These are phyloP conservation scores for Tetrax tetrax DNA, from an alignment of 2,113 vertebrate species.

Conservation along the genomic window DNA sequence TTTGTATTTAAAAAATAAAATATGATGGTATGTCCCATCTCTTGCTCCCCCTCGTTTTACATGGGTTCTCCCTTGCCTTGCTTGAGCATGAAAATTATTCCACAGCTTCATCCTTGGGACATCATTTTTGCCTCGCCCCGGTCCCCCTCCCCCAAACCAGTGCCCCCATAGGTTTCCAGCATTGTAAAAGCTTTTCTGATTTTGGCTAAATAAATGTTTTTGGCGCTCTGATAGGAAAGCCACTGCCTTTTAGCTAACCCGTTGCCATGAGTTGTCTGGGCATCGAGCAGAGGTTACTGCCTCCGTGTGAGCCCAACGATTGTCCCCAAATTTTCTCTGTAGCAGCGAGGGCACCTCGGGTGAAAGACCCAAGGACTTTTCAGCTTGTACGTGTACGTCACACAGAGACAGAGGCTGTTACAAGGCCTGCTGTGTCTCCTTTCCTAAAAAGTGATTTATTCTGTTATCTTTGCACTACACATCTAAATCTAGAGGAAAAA, in stretches of 20 bases:
- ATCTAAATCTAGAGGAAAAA: not conserved
- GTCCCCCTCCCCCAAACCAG: not conserved
- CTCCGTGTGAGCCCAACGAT: not conserved
- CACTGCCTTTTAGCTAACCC: not conserved
- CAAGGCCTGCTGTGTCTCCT: not conserved
- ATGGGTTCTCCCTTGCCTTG: slow-evolving; percentile 67
- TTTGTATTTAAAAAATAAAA: slow-evolving; percentile 5
- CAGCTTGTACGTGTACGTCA: not conserved
- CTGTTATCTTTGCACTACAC: not conserved
- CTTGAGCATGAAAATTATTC: slow-evolving; percentile 59
- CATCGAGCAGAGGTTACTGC: not conserved
- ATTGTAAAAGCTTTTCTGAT: not conserved
- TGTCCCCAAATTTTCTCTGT: not conserved
- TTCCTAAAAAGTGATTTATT: slow-evolving; percentile 1
- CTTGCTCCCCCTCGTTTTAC: slow-evolving; percentile 48
- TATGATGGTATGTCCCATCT: slow-evolving; percentile 58
- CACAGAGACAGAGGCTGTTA: not conserved
- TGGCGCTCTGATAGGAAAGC: not conserved
- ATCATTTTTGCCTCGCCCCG: slow-evolving; percentile 21
- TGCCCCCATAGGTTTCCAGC: not conserved
- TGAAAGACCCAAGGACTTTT: slow-evolving; percentile 39
- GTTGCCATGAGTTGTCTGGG: not conserved
- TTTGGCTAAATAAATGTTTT: not conserved
- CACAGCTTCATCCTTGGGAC: slow-evolving; percentile 46
- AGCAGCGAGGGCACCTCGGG: slow-evolving; percentile 14